A percentile compares a stretch with the other conserved stretches of the same genome.
phyloP scores from a whole-genome alignment of 2,888 invertebrate species.

The Aplocera efformata region DNA sequence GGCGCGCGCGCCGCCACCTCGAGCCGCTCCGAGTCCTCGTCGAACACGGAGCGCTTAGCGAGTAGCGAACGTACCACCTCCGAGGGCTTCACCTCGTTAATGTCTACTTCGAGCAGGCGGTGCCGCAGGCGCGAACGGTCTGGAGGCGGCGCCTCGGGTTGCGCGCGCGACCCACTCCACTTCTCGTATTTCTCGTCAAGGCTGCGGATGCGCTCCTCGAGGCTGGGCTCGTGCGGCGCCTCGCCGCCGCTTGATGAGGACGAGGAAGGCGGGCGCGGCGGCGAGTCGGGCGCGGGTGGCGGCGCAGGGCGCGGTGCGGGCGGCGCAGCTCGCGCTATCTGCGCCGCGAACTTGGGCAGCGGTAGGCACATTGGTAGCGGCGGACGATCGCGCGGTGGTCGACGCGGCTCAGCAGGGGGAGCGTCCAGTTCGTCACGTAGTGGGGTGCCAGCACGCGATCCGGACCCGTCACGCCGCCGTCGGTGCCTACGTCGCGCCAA shows the following conservation, averaged over 20 bases:
- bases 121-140: constrained; percentile 83
- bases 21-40: constrained; percentile 95
- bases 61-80: constrained; percentile 95
- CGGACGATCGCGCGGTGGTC: constrained; percentile 82
- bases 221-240: constrained; percentile 86
- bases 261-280: constrained; percentile 85
- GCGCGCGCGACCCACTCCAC: constrained; percentile 86
- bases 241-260: constrained; percentile 87
- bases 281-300: constrained; percentile 82
- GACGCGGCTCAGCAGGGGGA: constrained; percentile 86
- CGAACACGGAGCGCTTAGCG: constrained; percentile 96
- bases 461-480: constrained; percentile 70
- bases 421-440: constrained; percentile 86
- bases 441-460: constrained; percentile 79
- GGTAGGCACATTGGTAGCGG: constrained; percentile 90
- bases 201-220: constrained; percentile 95
- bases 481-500: constrained; percentile 73
- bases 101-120: constrained; percentile 88
- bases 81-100: constrained; percentile 92
- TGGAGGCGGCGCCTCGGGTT: constrained; percentile 77
- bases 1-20: constrained; percentile 93
- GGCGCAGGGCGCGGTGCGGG: constrained; percentile 67
- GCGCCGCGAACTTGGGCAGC: constrained; percentile 92
- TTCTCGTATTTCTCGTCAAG: constrained; percentile 96
- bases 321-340: constrained; percentile 79